phyloP scores from a whole-genome alignment of 2,888 invertebrate genomes.

The Orchesella flavescens region DNA sequence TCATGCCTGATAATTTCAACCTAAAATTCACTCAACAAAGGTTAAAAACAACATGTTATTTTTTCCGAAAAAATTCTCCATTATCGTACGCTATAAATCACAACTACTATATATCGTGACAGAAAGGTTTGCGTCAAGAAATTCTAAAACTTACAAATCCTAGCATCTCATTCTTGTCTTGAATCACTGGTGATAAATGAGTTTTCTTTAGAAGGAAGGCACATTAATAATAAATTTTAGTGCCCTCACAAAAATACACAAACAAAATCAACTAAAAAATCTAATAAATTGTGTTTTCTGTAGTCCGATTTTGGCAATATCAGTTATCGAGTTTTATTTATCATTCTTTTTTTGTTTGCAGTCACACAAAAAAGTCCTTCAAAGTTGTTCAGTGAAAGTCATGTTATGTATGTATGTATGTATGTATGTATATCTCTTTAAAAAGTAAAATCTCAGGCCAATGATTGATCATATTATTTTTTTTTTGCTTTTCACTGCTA shows the following conservation, averaged over 20 bases:
- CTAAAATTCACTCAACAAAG: too few species aligned
- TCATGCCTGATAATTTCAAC: too few species aligned
- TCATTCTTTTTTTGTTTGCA: slow-evolving; percentile 31
- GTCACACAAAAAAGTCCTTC: slow-evolving; percentile 61
- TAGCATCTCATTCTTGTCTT: slow-evolving; percentile 9
- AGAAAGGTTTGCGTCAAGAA: too few species aligned
- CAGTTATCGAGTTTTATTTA: slow-evolving; percentile 48
- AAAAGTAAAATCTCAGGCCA: slow-evolving; percentile 65
- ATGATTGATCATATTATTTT: slow-evolving; percentile 58
- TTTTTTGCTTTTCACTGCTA: slow-evolving; percentile 50
- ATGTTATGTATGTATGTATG: slow-evolving; percentile 18
- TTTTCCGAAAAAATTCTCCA: too few species aligned
- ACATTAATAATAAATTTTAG: slow-evolving; percentile 18
- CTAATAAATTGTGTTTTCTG: slow-evolving; percentile 22
- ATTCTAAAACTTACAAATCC: neutral
- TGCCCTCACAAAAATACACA: slow-evolving; percentile 8
- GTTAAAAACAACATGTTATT: too few species aligned
- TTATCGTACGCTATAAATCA: too few species aligned
- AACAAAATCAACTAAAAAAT: slow-evolving; percentile 10
- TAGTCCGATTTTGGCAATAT: slow-evolving; percentile 63
- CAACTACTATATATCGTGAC: too few species aligned
- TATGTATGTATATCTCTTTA: slow-evolving; percentile 45
- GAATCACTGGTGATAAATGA: slow-evolving; percentile 17
- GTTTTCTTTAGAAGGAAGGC: slow-evolving; percentile 26
- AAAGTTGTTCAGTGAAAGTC: slow-evolving; percentile 59